phyloP scores from a whole-genome alignment of 2,113 vertebrate species.

The Spilogale gracilis region DNA sequence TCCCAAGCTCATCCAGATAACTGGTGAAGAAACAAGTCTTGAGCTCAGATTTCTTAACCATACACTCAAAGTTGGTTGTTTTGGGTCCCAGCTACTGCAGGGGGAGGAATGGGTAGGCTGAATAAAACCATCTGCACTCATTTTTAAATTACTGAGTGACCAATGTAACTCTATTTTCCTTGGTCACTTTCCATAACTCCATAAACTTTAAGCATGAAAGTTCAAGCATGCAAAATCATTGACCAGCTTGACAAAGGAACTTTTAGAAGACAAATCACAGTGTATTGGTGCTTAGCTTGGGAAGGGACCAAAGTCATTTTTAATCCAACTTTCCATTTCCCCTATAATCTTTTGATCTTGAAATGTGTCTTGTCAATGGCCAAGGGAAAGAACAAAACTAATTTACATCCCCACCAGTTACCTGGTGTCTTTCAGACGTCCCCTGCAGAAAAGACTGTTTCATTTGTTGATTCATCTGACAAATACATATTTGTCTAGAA shows the following conservation, averaged over 20 bases:
- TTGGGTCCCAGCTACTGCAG: neutral
- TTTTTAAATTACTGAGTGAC: neutral
- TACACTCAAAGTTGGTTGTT: neutral
- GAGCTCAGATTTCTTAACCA: neutral
- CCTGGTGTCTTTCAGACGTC: conserved; percentile 38
- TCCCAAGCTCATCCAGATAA: neutral
- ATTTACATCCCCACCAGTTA: neutral
- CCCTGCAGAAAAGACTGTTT: conserved; percentile 7
- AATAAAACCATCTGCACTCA: neutral
- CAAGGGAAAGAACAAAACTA: neutral
- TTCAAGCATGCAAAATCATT: neutral
- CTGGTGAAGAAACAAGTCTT: neutral
- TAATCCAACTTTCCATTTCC: neutral
- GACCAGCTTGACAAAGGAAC: neutral
- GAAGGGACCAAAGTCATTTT: neutral
- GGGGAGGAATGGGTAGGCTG: neutral
- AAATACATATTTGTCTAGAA: conserved; percentile 21
- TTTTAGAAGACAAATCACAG: neutral
- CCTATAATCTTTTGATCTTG: neutral
- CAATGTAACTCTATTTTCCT: neutral
- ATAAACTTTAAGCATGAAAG: neutral
- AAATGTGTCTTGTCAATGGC: neutral
- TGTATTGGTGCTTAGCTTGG: neutral
- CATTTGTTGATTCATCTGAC: neutral
- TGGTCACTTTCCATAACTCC: neutral